phyloP scores from a whole-genome alignment of 1,140 invertebrate species.

The Danaus melanippus region DNA sequence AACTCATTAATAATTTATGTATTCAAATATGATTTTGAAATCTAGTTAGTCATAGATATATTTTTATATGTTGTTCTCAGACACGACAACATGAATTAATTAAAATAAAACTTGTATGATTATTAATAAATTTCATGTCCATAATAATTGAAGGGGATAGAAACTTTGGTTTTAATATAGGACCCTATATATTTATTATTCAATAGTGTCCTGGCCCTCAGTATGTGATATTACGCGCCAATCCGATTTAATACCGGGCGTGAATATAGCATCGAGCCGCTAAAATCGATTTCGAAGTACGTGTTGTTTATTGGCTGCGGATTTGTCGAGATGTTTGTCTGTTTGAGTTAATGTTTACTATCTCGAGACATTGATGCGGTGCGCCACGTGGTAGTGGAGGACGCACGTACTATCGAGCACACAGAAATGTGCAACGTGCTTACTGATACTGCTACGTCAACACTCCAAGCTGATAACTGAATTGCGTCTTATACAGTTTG shows the following conservation, averaged over 20 bases:
- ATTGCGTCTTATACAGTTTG: too few relatives aligned
- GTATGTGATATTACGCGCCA: conserved; percentile 42
- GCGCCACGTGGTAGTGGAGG: conserved; percentile 26
- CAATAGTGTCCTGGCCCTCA: conserved; percentile 36
- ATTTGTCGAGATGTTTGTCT: conserved; percentile 49
- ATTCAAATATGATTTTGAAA: too few relatives aligned
- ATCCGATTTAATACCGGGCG: conserved; percentile 35
- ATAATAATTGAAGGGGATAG: too few relatives aligned
- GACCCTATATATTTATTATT: conserved; percentile 46
- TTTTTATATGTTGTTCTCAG: too few relatives aligned
- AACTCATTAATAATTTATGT: too few relatives aligned
- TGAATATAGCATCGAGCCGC: conserved; percentile 13
- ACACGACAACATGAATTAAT: too few relatives aligned
- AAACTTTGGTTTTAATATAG: too few relatives aligned
- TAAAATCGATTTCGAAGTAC: conserved; percentile 23
- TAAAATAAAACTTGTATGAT: too few relatives aligned
- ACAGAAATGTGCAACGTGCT: conserved; percentile 17
- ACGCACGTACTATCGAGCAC: conserved; percentile 18
- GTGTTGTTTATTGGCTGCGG: conserved; percentile 19
- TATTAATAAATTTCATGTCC: too few relatives aligned
- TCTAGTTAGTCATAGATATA: too few relatives aligned
- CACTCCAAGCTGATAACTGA: neutral
- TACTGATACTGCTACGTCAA: conserved; percentile 13
- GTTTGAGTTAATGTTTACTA: conserved; percentile 43
- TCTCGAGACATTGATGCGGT: conserved; percentile 22